Base-by-base conservation (phyloP, 2,888 invertebrate genomes). In the Muschampia plurimacula region DNA sequence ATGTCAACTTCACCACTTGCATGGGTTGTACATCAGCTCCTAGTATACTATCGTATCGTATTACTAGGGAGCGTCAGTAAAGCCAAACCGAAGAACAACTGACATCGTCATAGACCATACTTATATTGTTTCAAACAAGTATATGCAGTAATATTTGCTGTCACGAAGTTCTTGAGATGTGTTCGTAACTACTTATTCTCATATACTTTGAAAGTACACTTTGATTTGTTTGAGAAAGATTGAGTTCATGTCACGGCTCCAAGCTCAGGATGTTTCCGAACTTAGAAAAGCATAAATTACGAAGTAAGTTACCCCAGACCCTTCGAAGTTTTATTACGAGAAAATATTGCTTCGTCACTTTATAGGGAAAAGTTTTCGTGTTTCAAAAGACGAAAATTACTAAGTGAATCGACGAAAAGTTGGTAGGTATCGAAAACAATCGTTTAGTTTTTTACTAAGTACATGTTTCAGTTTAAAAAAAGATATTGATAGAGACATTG, bases 211-310 rank as follows among this genome's bases (percentile, higher is more conserved):
- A n/a, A 74, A 74, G 71, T 64, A 71, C 67, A 74, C 69, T 76
- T 60, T 72, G 72, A 74, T 76, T 74, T 74, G 74, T 76, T 74
- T 59, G 71, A 72, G 76, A 76, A 75, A 76, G 73, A 77, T 75
- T 72, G 74, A 74, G 74, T 76, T 73, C 74, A 69, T 75, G 77
- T 79, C 76, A 77, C 74, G 78, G 80, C 79, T 77, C 78, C 79
- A 75, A 74, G 76, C 77, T 74, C 36, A 15, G 55, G 44, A 71
- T 69, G 68, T 71, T 69, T 66, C 65, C 59, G 59, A 71, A 71
- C 59, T 71, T 59, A 77, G 77, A 75, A 74, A 72, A 63, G 79
- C 83, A 88, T 89, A 88, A 89, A 89, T 87, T 84, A 86, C 84
- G 81, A 84, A 82, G 82, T 82, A 83, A 82, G 79, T 82, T 80